Evolutionary conservation across 30 jellyfish, hydroid and myxozoan genomes (phyloP), one percentile per base, ranked within the genome.

Genomic region (Hydractinia symbiolongicarpus): DNA sequence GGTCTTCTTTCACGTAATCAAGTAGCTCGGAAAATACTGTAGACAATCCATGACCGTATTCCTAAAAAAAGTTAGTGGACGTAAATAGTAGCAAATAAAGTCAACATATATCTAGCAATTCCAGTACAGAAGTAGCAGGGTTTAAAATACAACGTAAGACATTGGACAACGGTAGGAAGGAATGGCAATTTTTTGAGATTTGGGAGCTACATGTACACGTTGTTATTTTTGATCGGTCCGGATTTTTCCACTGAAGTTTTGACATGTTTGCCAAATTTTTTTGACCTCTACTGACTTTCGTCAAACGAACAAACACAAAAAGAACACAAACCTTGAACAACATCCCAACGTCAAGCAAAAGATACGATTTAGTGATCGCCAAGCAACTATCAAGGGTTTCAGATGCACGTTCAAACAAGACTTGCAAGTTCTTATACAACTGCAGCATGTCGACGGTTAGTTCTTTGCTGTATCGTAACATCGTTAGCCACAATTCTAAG

Each of bases 321-420:
- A 30, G 1, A 30, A 30, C 44, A 30, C 44, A 30, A 40, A 91
- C 98, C 86, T 83, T 71, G 8, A 86, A 53, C 55, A 91, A 92
- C 20, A 88, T 79, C 61, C 50, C 72, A 4, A 92, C 85, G 79
- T 86, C 96, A 16, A 83, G 71, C 50, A 79, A 67, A 4, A 91
- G 56, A 68, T 91, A 91, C 5, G 96, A 62, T 54, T 82, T 79
- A 61, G 95, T 83, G 77, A 91, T 91, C 0, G 88, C 54, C n/a
- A 86, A 50, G 73, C 96, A 91, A 7, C 73, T 67, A 49, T 83
- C 85, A 80, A 91, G 79, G 50, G 90, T 80, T 79, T 91, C 98
- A 5, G 98, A 86, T 1, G 88, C 90, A 53, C 83, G 90, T 83
- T 91, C 97, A 54, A 83, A 81, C 17, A 84, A 58, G 4, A 44